phyloP scores from a whole-genome alignment of 2,888 invertebrate species.

The Nasonia oneida region DNA sequence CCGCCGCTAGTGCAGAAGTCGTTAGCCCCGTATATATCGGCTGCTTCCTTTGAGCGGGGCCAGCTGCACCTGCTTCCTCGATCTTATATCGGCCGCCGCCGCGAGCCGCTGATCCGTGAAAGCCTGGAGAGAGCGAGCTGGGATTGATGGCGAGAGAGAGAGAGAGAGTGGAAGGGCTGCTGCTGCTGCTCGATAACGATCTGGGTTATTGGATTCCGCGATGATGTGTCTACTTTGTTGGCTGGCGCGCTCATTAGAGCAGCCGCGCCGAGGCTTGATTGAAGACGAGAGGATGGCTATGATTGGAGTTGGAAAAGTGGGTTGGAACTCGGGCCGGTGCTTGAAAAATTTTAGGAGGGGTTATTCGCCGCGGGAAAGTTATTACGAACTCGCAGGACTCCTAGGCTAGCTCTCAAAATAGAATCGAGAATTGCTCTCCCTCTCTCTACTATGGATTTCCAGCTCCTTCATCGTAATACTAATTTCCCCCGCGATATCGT shows the following conservation, averaged over 20 bases:
- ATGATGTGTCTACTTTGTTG: constrained; percentile 54
- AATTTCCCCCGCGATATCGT: background rate
- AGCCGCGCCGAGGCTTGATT: constrained; percentile 35
- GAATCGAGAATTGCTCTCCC: background rate
- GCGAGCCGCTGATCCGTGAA: constrained; percentile 38
- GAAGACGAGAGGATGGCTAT: constrained; percentile 24
- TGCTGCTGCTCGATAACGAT: constrained; percentile 49
- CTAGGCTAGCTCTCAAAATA: background rate
- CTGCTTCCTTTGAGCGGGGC: background rate
- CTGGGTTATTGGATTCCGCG: constrained; percentile 54
- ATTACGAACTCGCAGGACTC: background rate
- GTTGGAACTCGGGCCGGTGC: too few relatives aligned
- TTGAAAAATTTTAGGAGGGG: background rate
- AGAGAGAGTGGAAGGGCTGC: background rate
- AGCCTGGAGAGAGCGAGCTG: background rate
- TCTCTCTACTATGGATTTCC: too few relatives aligned
- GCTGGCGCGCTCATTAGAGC: constrained; percentile 41
- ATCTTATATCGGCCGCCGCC: constrained; percentile 10
- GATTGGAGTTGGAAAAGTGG: constrained; percentile 31
- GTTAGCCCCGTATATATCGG: background rate
- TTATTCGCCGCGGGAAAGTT: background rate
- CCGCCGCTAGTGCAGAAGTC: background rate
- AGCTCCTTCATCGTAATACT: too few relatives aligned
- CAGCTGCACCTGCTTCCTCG: background rate
- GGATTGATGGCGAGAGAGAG: constrained; percentile 38